phyloP scores from a whole-genome alignment of 2,113 vertebrate genomes.

The Colistium nudipinnis region DNA sequence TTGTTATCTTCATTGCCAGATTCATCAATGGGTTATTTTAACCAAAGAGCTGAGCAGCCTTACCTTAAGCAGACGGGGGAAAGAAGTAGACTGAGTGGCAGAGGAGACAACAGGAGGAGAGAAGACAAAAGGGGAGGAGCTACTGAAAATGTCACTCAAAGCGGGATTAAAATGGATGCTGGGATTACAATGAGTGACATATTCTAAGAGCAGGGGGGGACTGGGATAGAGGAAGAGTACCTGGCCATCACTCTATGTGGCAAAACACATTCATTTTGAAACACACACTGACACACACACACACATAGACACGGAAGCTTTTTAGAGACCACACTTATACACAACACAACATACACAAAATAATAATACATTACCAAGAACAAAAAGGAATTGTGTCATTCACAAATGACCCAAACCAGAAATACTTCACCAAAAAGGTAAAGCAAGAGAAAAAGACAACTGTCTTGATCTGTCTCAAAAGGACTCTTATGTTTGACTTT shows the following conservation, averaged over 20 bases:
- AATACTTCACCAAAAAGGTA: too few relatives aligned
- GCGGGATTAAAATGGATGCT: slow-evolving; percentile 86
- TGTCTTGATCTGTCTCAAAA: too few relatives aligned
- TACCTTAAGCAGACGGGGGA: slow-evolving; percentile 69
- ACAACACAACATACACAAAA: too few relatives aligned
- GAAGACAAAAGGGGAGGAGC: slow-evolving; percentile 57
- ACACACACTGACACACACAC: background rate
- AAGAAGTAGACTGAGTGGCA: slow-evolving; percentile 41
- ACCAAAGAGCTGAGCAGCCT: slow-evolving; percentile 42
- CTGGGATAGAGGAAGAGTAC: background rate
- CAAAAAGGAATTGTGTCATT: too few relatives aligned
- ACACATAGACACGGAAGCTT: background rate
- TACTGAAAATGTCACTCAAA: slow-evolving; percentile 80
- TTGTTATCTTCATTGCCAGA: background rate
- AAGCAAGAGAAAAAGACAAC: too few relatives aligned
- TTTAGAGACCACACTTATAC: background rate
- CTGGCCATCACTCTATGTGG: background rate
- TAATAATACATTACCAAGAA: too few relatives aligned
- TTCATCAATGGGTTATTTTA: background rate
- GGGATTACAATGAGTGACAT: slow-evolving; percentile 80
- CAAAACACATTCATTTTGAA: too few relatives aligned
- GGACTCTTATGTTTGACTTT: too few relatives aligned
- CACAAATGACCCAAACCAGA: too few relatives aligned
- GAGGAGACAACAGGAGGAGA: slow-evolving; percentile 31
- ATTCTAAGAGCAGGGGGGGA: slow-evolving; percentile 63